These are phyloP conservation scores for Myocastor coypus DNA, from an alignment of 2,113 vertebrate species.

Conservation along the genomic window DNA sequence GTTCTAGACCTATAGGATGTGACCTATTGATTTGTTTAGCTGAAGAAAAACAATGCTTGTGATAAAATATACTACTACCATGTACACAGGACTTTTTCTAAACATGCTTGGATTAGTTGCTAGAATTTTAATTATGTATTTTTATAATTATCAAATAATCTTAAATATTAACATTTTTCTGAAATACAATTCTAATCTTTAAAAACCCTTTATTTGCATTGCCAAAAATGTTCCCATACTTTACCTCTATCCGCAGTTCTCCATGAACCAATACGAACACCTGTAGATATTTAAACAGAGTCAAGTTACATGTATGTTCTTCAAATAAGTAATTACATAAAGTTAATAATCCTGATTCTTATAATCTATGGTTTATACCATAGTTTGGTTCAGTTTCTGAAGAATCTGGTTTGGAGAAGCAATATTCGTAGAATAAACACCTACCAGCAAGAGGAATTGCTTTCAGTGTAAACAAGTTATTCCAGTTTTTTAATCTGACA, in stretches of 20 bases:
- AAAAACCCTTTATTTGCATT: conserved; percentile 27
- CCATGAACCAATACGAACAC: conserved; percentile 84
- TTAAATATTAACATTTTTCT: conserved; percentile 44
- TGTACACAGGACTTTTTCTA: background rate
- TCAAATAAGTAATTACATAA: background rate
- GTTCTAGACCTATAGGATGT: background rate
- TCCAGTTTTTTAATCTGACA: conserved; percentile 27
- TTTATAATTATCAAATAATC: conserved; percentile 40
- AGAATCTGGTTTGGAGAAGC: conserved; percentile 18
- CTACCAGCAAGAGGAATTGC: background rate
- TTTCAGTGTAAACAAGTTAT: background rate
- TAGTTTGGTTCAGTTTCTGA: conserved; percentile 29
- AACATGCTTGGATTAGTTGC: conserved; percentile 6
- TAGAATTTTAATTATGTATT: conserved; percentile 55
- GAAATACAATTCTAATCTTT: conserved; percentile 14
- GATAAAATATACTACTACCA: background rate
- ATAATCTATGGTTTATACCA: background rate
- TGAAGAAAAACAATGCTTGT: conserved; percentile 27
- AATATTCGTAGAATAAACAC: background rate
- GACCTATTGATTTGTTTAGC: background rate
- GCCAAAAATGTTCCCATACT: conserved; percentile 48
- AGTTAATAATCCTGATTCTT: background rate
- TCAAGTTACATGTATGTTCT: conserved; percentile 3
- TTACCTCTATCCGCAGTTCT: conserved; percentile 88
- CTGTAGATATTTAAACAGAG: conserved; percentile 82